Evolutionary conservation across 2,113 vertebrate genomes (phyloP).

Genomic region (Sander lucioperca): DNA sequence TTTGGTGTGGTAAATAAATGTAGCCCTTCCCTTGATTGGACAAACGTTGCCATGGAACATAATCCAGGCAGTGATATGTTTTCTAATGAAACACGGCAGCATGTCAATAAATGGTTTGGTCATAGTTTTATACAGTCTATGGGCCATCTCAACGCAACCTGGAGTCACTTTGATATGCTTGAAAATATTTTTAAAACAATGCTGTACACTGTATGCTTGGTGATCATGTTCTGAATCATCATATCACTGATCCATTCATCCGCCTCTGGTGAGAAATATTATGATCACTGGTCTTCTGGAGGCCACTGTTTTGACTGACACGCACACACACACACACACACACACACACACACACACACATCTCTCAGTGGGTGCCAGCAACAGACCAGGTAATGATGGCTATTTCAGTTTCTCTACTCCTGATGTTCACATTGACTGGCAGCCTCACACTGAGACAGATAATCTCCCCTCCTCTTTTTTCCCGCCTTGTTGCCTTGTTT

Average conservation of each 20-base stretch:
- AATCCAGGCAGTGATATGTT: too few relatives aligned
- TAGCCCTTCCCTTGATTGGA: not conserved
- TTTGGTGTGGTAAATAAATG: not conserved
- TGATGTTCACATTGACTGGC: conserved; percentile 68
- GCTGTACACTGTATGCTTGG: not conserved
- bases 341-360: conserved; percentile 9
- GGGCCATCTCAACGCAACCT: too few relatives aligned
- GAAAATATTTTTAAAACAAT: not conserved
- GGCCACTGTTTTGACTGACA: conserved; percentile 32
- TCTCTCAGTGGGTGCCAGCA: conserved; percentile 53
- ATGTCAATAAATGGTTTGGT: not conserved
- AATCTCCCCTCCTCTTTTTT: conserved; percentile 59
- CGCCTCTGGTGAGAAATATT: conserved; percentile 42
- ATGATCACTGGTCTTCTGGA: conserved; percentile 35
- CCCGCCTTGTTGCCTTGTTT: conserved; percentile 35
- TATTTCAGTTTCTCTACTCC: conserved; percentile 66
- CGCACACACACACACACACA: conserved; percentile 12
- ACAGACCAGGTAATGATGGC: conserved; percentile 77
- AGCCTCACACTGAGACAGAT: conserved; percentile 76
- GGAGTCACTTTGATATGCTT: not conserved
- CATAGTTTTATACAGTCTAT: too few relatives aligned
- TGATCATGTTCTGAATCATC: conserved; percentile 10
- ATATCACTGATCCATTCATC: conserved; percentile 10
- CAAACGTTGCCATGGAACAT: not conserved
- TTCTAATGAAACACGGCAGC: not conserved